A percentile compares a stretch with the other conserved stretches of the same genome.
These are phyloP conservation scores for Bungarus multicinctus DNA, from an alignment of 2,113 vertebrate species.

Conservation along the genomic window DNA sequence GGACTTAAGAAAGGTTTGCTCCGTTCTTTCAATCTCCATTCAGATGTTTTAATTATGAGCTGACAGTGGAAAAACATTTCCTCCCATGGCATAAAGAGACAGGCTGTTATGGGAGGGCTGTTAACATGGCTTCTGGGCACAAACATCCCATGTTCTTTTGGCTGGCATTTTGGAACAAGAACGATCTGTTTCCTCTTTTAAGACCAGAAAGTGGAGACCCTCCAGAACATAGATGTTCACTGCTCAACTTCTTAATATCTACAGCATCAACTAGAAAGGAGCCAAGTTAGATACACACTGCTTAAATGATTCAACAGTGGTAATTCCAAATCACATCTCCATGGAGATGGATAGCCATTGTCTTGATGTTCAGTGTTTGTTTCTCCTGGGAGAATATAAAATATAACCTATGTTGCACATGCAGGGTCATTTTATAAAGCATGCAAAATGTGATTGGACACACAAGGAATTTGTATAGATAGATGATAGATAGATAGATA, in stretches of 20 bases:
- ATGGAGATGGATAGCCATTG: background rate
- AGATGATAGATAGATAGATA: no score
- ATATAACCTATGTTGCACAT: background rate
- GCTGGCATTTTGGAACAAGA: background rate
- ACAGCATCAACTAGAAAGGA: background rate
- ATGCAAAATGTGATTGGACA: no score
- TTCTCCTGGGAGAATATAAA: background rate
- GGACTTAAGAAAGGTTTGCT: background rate
- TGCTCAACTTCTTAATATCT: background rate
- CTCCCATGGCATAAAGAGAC: accelerated
- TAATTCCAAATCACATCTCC: background rate
- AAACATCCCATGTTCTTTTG: background rate
- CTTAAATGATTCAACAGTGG: background rate
- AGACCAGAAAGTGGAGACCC: background rate
- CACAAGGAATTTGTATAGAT: no score
- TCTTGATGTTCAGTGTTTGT: background rate
- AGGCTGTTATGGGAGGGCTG: background rate
- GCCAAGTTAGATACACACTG: background rate
- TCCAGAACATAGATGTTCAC: background rate
- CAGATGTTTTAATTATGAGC: background rate
- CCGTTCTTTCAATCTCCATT: background rate
- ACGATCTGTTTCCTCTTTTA: background rate
- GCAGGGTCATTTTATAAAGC: background rate
- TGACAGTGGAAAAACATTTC: background rate
- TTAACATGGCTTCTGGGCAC: background rate